Percentiles rank a stretch among this genome's conserved stretches.
These are phyloP conservation scores for Oncorhynchus clarkii DNA, from an alignment of 2,113 vertebrate species.

Conservation along the genomic window DNA sequence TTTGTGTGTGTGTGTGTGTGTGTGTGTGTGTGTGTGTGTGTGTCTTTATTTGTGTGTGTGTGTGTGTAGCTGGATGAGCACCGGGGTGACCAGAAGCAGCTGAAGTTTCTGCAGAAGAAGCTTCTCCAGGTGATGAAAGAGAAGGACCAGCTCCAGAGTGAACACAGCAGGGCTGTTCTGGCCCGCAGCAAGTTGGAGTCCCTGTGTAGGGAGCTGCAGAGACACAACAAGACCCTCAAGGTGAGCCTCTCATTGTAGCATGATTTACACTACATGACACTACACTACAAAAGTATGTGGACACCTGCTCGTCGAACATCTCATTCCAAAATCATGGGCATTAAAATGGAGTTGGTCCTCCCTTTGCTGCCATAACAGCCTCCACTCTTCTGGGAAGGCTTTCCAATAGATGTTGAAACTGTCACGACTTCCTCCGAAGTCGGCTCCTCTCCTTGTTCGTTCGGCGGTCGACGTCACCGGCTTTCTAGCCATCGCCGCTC, in stretches of 20 bases:
- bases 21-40: neutral
- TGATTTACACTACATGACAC: too few relatives aligned
- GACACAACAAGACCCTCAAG: conserved; percentile 98
- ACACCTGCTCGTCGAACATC: too few relatives aligned
- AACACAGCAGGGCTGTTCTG: conserved; percentile 90
- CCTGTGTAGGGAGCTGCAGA: conserved; percentile 93
- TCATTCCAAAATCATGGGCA: too few relatives aligned
- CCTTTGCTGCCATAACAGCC: too few relatives aligned
- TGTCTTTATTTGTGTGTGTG: conserved; percentile 13
- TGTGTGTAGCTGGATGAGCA: conserved; percentile 87
- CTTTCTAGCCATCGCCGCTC: too few relatives aligned
- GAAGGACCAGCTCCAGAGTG: conserved; percentile 93
- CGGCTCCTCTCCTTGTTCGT: too few relatives aligned
- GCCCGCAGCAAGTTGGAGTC: conserved; percentile 96
- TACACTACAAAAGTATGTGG: neutral
- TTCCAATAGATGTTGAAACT: too few relatives aligned
- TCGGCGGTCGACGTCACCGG: too few relatives aligned
- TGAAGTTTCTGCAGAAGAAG: conserved; percentile 91
- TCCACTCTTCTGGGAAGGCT: too few relatives aligned
- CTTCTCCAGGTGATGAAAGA: conserved; percentile 88
- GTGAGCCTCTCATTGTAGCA: conserved; percentile 58
- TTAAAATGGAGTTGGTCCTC: too few relatives aligned
- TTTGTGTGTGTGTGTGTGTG: too few relatives aligned
- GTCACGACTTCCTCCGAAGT: too few relatives aligned
- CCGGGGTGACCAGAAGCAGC: conserved; percentile 88